Percentiles rank a stretch among this genome's conserved stretches.
phyloP scores from a whole-genome alignment of 2,888 invertebrate species.

The Nebria brevicollis region DNA sequence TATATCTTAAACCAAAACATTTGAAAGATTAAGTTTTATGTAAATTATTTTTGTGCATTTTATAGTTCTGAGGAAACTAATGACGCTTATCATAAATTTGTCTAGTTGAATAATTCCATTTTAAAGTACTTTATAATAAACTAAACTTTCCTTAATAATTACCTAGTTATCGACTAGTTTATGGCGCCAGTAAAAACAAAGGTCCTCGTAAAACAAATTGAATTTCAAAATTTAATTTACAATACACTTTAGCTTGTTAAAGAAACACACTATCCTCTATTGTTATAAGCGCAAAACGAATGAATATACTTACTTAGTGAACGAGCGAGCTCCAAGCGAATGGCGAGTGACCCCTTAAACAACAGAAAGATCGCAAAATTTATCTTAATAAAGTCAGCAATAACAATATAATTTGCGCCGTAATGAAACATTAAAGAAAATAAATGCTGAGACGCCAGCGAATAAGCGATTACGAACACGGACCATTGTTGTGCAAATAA shows the following conservation, averaged over 20 bases:
- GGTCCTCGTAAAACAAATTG: not conserved
- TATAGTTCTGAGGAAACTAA: not conserved
- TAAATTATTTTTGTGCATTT: too few species aligned
- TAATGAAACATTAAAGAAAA: constrained; percentile 27
- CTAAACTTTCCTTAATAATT: not conserved
- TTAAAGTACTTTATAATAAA: too few species aligned
- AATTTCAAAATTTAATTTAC: not conserved
- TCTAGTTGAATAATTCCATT: too few species aligned
- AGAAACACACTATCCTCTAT: not conserved
- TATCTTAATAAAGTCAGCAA: constrained; percentile 21
- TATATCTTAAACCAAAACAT: not conserved
- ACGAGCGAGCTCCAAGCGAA: not conserved
- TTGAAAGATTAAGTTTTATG: too few species aligned
- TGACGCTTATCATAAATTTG: too few species aligned
- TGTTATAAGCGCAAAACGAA: not conserved
- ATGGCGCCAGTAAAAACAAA: not conserved
- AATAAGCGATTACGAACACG: not conserved
- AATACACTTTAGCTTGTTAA: not conserved
- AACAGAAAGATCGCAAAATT: constrained; percentile 5
- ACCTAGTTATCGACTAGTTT: too few species aligned
- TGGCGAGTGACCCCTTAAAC: not conserved
- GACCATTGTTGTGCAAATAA: constrained; percentile 3
- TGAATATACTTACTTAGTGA: not conserved
- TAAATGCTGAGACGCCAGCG: constrained; percentile 2
- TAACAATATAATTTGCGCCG: constrained; percentile 19